phyloP scores from a whole-genome alignment of 2,797 vertebrate genomes.

The Pseudotriccus pelzelni region DNA sequence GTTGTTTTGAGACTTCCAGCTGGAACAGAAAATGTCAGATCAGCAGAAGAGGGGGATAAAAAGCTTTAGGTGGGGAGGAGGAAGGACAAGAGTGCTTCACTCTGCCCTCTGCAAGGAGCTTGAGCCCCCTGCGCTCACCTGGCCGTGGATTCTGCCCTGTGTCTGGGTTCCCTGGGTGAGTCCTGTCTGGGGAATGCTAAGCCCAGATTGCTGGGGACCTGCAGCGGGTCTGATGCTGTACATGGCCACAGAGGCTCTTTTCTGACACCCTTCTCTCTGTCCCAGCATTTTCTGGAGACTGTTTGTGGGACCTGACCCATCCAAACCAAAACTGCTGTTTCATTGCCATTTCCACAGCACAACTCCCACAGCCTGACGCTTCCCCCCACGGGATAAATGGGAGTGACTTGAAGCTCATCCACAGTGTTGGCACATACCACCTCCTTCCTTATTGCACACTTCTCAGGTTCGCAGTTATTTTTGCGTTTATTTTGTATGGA shows the following conservation, averaged over 20 bases:
- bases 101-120: not conserved
- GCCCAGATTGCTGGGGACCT: not conserved
- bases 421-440: accelerated
- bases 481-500: not conserved
- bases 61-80: not conserved
- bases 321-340: not conserved
- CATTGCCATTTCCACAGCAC: not conserved
- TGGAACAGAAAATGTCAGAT: conserved; percentile 17
- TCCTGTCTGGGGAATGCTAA: not conserved
- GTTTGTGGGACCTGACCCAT: not conserved
- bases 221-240: not conserved
- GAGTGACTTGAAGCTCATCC: not conserved
- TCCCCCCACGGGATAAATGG: not conserved
- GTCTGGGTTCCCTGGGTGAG: not conserved
- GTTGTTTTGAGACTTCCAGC: not conserved
- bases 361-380: not conserved
- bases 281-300: not conserved
- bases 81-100: accelerated
- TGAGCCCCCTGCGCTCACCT: not conserved
- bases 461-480: not conserved
- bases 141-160: accelerated
- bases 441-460: not conserved
- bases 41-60: not conserved
- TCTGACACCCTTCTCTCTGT: not conserved
- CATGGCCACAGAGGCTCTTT: accelerated